Conservation (phyloP, 2,888 invertebrate species). For the Nymphalis c-album region DNA sequence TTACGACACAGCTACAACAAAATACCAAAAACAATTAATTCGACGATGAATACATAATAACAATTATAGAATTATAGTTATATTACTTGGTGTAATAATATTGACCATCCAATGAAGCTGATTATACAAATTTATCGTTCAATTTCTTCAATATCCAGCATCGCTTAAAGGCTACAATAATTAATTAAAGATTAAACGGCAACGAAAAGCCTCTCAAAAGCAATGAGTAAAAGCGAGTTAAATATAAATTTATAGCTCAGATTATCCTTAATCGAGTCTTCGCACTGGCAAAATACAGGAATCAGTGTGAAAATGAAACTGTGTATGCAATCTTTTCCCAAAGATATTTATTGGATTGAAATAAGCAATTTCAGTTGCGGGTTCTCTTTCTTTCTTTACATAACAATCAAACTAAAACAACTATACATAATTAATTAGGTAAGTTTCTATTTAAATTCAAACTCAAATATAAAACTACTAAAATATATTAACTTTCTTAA, state of each 20-base stretch:
- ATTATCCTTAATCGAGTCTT: slow-evolving; percentile 24
- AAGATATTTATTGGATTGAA: not conserved
- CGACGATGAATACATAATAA: no score
- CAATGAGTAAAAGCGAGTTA: slow-evolving; percentile 17
- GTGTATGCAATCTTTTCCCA: slow-evolving; percentile 3
- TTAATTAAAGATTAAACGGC: slow-evolving; percentile 1
- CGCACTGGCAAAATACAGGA: slow-evolving; percentile 15
- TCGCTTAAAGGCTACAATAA: slow-evolving; percentile 3
- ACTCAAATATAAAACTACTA: no score
- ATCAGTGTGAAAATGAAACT: slow-evolving; percentile 11
- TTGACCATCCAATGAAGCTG: no score
- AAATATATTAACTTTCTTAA: no score
- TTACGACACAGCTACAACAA: no score
- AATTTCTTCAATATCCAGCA: not conserved
- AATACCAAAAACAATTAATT: no score
- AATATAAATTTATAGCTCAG: slow-evolving; percentile 22
- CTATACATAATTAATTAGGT: no score
- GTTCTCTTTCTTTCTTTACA: no score
- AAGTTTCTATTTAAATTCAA: no score
- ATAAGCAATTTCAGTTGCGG: not conserved
- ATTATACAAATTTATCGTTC: not conserved
- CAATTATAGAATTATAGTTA: no score
- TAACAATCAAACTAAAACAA: no score
- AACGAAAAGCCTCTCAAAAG: slow-evolving; percentile 6
- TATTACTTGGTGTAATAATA: no score